Conservation (phyloP, 2,888 invertebrate species). For the Phengaris alcon region DNA sequence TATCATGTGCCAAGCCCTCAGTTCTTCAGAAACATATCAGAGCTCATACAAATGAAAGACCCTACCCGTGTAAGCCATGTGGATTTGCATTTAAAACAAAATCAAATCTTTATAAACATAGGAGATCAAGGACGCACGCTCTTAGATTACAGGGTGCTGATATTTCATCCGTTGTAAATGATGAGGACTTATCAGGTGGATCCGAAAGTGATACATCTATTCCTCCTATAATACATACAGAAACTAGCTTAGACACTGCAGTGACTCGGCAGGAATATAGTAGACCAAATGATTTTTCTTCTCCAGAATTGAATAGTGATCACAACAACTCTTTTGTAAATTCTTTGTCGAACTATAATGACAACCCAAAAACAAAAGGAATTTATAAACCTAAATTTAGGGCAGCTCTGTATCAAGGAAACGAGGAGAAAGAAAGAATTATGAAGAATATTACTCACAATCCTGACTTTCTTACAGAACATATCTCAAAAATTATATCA, state of each 20-base stretch:
- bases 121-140: slow-evolving; percentile 86
- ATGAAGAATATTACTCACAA: slow-evolving; percentile 76
- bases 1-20: slow-evolving; percentile 94
- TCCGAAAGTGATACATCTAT: slow-evolving; percentile 80
- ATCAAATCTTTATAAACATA: slow-evolving; percentile 95
- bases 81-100: slow-evolving; percentile 96
- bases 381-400: slow-evolving; percentile 89
- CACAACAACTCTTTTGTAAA: slow-evolving; percentile 48
- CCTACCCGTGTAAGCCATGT: slow-evolving; percentile 93
- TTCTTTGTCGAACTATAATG: slow-evolving; percentile 47
- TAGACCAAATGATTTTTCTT: slow-evolving; percentile 65
- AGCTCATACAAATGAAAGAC: slow-evolving; percentile 95
- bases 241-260: slow-evolving; percentile 69
- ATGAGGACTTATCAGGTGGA: slow-evolving; percentile 78
- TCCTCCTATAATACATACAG: slow-evolving; percentile 64
- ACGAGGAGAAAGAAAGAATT: slow-evolving; percentile 66
- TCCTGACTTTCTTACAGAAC: slow-evolving; percentile 87
- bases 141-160: slow-evolving; percentile 82
- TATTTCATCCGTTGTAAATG: slow-evolving; percentile 71
- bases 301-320: slow-evolving; percentile 64
- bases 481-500: slow-evolving; percentile 92
- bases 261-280: slow-evolving; percentile 57
- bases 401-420: slow-evolving; percentile 77
- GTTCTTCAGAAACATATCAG: slow-evolving; percentile 96
- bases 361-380: slow-evolving; percentile 72